Conservation (phyloP, 2,797 vertebrate species). For the Tachyglossus aculeatus region DNA sequence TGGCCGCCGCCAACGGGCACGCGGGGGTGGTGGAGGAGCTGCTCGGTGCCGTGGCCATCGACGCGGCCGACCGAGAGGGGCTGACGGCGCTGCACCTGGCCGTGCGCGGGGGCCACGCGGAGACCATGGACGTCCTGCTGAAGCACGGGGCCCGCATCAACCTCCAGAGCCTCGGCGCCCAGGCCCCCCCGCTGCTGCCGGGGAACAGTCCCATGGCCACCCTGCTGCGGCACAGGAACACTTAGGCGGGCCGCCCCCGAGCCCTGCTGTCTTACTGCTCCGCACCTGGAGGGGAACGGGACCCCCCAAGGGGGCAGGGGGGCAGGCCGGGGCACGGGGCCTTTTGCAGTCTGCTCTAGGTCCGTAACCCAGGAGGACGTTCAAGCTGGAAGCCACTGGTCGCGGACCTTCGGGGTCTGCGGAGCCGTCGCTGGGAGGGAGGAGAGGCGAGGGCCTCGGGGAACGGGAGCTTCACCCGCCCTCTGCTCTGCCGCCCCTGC, state of each 20-base stretch:
- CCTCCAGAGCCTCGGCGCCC: constrained; percentile 49
- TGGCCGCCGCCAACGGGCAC: constrained; percentile 86
- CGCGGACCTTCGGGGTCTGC: neutral
- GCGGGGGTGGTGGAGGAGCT: constrained; percentile 86
- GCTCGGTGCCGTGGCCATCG: constrained; percentile 67
- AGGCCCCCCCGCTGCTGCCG: constrained; percentile 33
- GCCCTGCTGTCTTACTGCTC: neutral
- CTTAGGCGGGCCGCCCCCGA: constrained; percentile 32
- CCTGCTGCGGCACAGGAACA: constrained; percentile 68
- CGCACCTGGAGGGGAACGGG: neutral
- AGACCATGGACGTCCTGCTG: constrained; percentile 80
- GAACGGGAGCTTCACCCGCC: no score
- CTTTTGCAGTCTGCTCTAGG: neutral
- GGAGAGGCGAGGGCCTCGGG: no score
- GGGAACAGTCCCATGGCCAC: neutral
- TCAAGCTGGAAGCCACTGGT: neutral
- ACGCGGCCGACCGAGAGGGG: constrained; percentile 77
- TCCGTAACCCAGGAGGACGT: constrained; percentile 2
- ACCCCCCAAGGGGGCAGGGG: fast-evolving
- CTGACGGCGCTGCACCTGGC: constrained; percentile 84
- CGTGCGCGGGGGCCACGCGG: constrained; percentile 74
- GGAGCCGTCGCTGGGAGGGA: neutral
- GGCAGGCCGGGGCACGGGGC: neutral
- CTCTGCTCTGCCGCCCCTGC: no score
- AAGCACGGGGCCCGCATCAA: constrained; percentile 64